Percentiles rank a stretch among this genome's conserved stretches.
phyloP scores from a whole-genome alignment of 2,113 vertebrate species.

The Stigmatopora nigra region DNA sequence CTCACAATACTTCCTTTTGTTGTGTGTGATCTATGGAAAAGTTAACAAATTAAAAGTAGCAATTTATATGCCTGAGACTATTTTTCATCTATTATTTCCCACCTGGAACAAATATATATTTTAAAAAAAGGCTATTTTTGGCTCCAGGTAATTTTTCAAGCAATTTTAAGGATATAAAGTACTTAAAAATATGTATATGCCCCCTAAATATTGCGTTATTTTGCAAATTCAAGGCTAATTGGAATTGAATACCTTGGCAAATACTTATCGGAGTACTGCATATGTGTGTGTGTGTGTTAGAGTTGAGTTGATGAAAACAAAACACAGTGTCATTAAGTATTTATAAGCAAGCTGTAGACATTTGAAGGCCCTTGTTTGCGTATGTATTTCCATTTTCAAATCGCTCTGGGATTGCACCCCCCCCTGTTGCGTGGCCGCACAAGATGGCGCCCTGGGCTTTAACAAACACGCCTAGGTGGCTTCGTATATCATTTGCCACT shows the following conservation, averaged over 20 bases:
- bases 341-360: constrained; percentile 66
- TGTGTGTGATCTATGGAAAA: no score
- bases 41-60: no score
- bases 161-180: no score
- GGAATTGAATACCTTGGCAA: constrained; percentile 48
- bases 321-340: constrained; percentile 67
- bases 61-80: no score
- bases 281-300: background rate
- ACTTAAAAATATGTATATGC: no score
- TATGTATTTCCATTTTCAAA: constrained; percentile 66
- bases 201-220: constrained; percentile 44
- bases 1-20: no score
- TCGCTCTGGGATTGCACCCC: constrained; percentile 48
- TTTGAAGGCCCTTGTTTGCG: constrained; percentile 68
- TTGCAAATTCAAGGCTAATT: constrained; percentile 57
- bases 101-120: no score
- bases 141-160: no score
- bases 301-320: constrained; percentile 22
- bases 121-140: no score
- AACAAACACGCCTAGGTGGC: constrained; percentile 48
- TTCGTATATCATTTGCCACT: constrained; percentile 51
- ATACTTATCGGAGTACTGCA: constrained; percentile 37
- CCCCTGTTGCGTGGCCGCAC: constrained; percentile 50
- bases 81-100: no score
- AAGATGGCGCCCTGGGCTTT: constrained; percentile 57